phyloP scores from a whole-genome alignment of 1,140 invertebrate species.

The Anagrus nilaparvatae region DNA sequence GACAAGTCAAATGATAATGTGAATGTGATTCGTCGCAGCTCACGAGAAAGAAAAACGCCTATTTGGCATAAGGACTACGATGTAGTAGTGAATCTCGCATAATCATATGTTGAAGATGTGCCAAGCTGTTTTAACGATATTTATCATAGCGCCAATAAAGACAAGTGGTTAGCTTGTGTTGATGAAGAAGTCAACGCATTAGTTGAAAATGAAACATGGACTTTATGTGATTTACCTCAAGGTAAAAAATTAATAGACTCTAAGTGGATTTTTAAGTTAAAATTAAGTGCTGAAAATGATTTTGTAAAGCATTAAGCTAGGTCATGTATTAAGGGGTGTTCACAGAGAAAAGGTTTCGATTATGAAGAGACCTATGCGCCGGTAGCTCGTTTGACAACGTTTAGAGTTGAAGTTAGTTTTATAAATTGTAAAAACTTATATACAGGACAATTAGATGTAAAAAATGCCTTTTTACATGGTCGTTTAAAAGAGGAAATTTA shows the following conservation, averaged over 20 bases:
- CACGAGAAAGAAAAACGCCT: constrained; percentile 21
- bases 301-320: too few relatives aligned
- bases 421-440: constrained; percentile 25
- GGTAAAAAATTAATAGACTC: constrained; percentile 24
- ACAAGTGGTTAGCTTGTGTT: constrained; percentile 18
- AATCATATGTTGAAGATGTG: neutral
- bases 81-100: neutral
- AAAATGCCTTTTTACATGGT: too few relatives aligned
- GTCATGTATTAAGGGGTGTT: constrained; percentile 24
- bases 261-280: constrained; percentile 37
- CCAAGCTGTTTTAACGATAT: too few relatives aligned
- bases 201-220: constrained; percentile 31
- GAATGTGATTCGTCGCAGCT: constrained; percentile 23
- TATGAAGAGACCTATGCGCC: constrained; percentile 25
- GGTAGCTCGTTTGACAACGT: constrained; percentile 23
- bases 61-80: constrained; percentile 29
- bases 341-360: constrained; percentile 21
- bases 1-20: too few relatives aligned
- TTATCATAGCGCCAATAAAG: neutral
- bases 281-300: too few relatives aligned
- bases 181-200: constrained; percentile 26
- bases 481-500: constrained; percentile 37
- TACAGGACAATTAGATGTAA: constrained; percentile 19
- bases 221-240: constrained; percentile 23
- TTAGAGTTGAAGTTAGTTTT: constrained; percentile 20